Evolutionary conservation across 2,113 vertebrate genomes (phyloP).

Genomic region (Bufo bufo): DNA sequence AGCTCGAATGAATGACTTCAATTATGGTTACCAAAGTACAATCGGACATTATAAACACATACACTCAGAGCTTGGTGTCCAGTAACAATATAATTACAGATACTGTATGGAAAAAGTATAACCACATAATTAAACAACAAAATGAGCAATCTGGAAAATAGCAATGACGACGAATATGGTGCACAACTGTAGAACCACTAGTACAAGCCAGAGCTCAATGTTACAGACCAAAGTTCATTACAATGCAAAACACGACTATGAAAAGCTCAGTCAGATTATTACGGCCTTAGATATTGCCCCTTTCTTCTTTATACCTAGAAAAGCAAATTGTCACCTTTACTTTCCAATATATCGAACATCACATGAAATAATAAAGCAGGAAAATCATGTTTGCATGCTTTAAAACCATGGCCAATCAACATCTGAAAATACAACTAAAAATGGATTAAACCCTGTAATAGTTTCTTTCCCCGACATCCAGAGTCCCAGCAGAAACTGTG

Average conservation of each 20-base stretch:
- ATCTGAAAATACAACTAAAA: neutral
- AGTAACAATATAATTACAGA: neutral
- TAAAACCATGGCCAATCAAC: neutral
- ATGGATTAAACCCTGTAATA: neutral
- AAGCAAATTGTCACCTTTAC: neutral
- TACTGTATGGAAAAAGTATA: neutral
- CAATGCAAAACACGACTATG: neutral
- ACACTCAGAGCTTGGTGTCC: neutral
- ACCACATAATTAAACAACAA: too few relatives aligned
- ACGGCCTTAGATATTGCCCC: neutral
- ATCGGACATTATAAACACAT: neutral
- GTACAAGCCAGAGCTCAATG: neutral
- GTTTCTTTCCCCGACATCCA: neutral
- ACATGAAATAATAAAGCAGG: neutral
- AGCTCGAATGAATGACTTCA: neutral
- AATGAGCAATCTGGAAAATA: too few relatives aligned
- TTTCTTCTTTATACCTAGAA: neutral
- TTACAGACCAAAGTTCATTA: neutral
- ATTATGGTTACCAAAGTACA: neutral
- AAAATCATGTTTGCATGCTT: slow-evolving; percentile 1
- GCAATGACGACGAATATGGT: neutral
- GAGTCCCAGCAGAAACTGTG: neutral
- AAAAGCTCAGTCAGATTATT: neutral
- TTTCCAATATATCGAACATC: neutral
- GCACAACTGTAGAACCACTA: neutral